These are phyloP conservation scores for Bryconaethiops microstoma DNA, from an alignment of 2,797 vertebrate genomes.

Conservation along the genomic window DNA sequence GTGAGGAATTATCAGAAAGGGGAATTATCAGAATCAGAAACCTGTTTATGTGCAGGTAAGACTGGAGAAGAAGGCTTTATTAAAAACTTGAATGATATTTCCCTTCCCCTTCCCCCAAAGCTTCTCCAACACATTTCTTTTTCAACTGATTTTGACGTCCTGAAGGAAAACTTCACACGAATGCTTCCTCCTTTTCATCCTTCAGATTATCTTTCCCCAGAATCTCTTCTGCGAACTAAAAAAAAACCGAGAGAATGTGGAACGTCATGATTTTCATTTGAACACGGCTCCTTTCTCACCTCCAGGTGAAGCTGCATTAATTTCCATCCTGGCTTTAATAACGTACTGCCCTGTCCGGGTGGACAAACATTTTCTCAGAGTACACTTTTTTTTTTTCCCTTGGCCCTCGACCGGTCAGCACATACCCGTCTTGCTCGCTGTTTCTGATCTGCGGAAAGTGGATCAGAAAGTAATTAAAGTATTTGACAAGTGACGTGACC, in stretches of 20 bases:
- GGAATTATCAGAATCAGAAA: too few relatives aligned
- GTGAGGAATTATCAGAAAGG: background rate
- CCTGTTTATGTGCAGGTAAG: background rate
- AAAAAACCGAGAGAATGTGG: background rate
- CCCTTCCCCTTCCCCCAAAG: too few relatives aligned
- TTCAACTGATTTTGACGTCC: background rate
- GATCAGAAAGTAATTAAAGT: conserved; percentile 71
- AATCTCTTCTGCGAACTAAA: background rate
- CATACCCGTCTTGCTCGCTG: conserved; percentile 56
- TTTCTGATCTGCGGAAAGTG: conserved; percentile 67
- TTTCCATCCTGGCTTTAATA: background rate
- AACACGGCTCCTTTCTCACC: background rate
- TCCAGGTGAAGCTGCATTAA: background rate
- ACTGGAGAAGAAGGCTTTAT: background rate
- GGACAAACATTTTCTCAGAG: conserved; percentile 4
- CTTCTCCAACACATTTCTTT: background rate
- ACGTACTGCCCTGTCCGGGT: background rate
- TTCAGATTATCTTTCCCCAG: background rate
- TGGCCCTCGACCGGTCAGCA: conserved; percentile 24
- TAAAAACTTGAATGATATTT: conserved; percentile 15
- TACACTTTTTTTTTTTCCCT: conserved; percentile 15
- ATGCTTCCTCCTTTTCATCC: background rate
- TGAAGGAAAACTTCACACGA: background rate
- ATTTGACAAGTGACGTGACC: conserved; percentile 65
- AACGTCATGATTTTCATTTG: background rate